Conservation (phyloP, 2,888 invertebrate species). For the Keiferia lycopersicella region DNA sequence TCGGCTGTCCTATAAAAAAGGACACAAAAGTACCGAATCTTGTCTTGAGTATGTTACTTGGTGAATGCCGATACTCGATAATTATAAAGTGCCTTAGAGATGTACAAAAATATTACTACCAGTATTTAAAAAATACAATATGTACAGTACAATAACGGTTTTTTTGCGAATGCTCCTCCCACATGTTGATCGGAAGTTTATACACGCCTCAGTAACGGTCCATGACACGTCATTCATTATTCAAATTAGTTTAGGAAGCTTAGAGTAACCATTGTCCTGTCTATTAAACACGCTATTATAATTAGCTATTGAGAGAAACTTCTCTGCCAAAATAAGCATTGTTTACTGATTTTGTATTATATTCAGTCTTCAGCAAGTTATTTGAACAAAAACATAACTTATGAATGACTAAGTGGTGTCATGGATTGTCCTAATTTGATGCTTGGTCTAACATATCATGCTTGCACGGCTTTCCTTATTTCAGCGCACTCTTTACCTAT, state of each 20-base stretch:
- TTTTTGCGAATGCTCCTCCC: neutral
- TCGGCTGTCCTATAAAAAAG: too few relatives aligned
- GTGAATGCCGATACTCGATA: too few relatives aligned
- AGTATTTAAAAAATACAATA: too few relatives aligned
- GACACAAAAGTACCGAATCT: too few relatives aligned
- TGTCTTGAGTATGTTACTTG: too few relatives aligned
- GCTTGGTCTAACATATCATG: constrained; percentile 53
- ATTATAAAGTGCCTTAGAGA: too few relatives aligned
- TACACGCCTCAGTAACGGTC: constrained; percentile 5
- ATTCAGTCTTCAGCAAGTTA: neutral
- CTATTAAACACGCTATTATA: neutral
- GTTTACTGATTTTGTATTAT: neutral
- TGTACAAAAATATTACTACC: too few relatives aligned
- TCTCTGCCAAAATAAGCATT: neutral
- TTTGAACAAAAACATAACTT: too few relatives aligned
- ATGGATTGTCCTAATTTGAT: constrained; percentile 28
- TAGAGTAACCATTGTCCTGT: neutral
- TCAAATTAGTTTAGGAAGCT: neutral
- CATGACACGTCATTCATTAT: constrained; percentile 5
- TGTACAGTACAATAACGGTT: too few relatives aligned
- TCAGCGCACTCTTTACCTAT: constrained; percentile 49
- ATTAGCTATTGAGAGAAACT: neutral
- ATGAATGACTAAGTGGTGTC: neutral
- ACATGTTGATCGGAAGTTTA: neutral
- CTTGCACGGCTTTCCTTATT: constrained; percentile 60